These are phyloP conservation scores for Scaptodrosophila latifasciaeformis DNA, from an alignment of 2,888 invertebrate species.

Conservation along the genomic window DNA sequence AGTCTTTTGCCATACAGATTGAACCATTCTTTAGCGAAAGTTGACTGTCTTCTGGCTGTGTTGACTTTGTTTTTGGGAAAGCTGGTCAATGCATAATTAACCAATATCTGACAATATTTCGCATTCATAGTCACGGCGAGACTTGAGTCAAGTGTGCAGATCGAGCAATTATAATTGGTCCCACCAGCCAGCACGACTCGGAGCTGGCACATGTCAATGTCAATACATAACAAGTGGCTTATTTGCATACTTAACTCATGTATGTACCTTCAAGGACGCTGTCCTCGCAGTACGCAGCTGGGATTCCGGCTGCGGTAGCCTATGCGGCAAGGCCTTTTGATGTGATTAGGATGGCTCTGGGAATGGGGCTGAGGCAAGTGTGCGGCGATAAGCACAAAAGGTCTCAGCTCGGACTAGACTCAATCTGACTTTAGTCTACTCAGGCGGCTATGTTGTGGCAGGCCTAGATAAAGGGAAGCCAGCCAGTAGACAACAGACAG, in stretches of 20 bases:
- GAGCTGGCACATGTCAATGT: conserved; percentile 38
- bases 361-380: background rate
- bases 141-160: too few species aligned
- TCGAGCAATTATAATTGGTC: conserved; percentile 1
- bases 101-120: too few species aligned
- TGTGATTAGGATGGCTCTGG: conserved; percentile 39
- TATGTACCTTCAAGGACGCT: background rate
- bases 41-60: conserved; percentile 25
- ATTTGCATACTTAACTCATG: conserved; percentile 45
- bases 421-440: too few species aligned
- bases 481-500: conserved; percentile 7
- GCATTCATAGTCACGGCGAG: too few species aligned
- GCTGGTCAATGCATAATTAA: too few species aligned
- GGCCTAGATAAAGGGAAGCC: conserved; percentile 1
- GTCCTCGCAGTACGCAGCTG: conserved; percentile 35
- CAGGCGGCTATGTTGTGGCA: too few species aligned
- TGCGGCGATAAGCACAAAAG: too few species aligned
- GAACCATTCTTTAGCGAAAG: conserved; percentile 56
- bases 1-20: too few species aligned
- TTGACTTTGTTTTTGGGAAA: conserved; percentile 52
- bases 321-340: conserved; percentile 40
- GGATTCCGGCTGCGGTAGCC: background rate
- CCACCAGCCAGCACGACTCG: background rate
- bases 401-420: too few species aligned
- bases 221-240: conserved; percentile 34